phyloP scores from a whole-genome alignment of 2,888 invertebrate genomes.

The Calliphora vomitoria region DNA sequence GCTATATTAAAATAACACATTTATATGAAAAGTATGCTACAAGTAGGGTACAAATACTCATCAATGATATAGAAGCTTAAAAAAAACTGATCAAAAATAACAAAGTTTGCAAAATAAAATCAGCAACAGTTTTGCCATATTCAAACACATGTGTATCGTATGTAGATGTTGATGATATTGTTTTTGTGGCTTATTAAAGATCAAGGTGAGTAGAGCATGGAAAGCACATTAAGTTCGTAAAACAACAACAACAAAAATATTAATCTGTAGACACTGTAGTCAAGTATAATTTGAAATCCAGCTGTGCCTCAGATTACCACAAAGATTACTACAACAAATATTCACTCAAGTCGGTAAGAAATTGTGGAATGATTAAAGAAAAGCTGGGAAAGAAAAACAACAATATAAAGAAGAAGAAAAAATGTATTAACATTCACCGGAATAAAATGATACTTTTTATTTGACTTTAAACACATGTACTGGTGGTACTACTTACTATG shows the following conservation, averaged over 20 bases:
- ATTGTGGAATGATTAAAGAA: conserved; percentile 19
- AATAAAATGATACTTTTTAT: not conserved
- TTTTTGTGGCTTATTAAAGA: conserved; percentile 62
- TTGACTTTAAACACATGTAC: not conserved
- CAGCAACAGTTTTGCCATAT: conserved; percentile 26
- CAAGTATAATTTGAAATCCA: conserved; percentile 58
- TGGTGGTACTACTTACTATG: not conserved
- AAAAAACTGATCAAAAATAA: conserved; percentile 18
- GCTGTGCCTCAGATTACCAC: conserved; percentile 66
- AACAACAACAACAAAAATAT: conserved; percentile 38
- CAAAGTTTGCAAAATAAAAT: conserved; percentile 4
- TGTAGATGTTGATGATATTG: conserved; percentile 37
- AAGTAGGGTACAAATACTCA: conserved; percentile 21
- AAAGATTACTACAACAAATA: conserved; percentile 34
- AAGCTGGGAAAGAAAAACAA: not conserved
- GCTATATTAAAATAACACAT: no score
- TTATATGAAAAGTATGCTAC: not conserved
- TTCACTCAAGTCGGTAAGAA: not conserved
- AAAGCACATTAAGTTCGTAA: conserved; percentile 45
- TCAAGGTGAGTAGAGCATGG: conserved; percentile 71
- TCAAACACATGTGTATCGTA: conserved; percentile 9
- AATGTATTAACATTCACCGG: conserved; percentile 22
- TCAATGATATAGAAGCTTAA: conserved; percentile 20
- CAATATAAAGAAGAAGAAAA: conserved; percentile 17
- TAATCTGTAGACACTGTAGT: conserved; percentile 33